phyloP scores from a whole-genome alignment of 1,140 invertebrate species.

The Heliconius eleuchia region DNA sequence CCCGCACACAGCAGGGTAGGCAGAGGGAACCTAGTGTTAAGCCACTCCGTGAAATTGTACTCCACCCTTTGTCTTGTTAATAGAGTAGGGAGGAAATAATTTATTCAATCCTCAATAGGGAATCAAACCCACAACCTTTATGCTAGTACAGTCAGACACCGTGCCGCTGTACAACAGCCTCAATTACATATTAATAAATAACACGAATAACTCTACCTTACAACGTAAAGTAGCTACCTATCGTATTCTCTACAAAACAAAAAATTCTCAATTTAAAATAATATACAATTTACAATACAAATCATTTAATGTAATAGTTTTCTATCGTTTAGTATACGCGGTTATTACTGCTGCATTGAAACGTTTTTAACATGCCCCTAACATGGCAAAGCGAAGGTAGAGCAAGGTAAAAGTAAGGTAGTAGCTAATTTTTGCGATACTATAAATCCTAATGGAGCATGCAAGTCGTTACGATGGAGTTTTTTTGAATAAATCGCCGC shows the following conservation, averaged over 20 bases:
- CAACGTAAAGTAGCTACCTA: neutral
- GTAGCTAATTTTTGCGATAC: conserved; percentile 15
- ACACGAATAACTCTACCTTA: neutral
- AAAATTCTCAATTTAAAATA: neutral
- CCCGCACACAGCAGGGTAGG: too few species aligned
- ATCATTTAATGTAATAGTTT: conserved; percentile 4
- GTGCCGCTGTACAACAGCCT: too few species aligned
- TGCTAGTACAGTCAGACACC: too few species aligned
- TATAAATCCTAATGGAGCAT: conserved; percentile 12
- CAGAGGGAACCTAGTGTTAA: too few species aligned
- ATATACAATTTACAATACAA: conserved; percentile 7
- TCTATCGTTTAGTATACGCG: neutral
- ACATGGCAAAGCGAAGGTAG: neutral
- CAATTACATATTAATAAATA: neutral
- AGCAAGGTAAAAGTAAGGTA: neutral
- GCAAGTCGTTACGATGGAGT: conserved; percentile 12
- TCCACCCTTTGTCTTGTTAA: too few species aligned
- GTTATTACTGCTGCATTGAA: neutral
- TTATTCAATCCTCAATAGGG: too few species aligned
- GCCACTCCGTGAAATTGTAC: too few species aligned
- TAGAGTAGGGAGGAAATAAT: too few species aligned
- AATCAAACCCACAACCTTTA: too few species aligned
- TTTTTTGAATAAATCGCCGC: conserved; percentile 1
- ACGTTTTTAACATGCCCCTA: neutral
- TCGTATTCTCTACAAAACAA: neutral